Evolutionary conservation across 2,113 vertebrate genomes (phyloP).

Genomic region (Nettapus auritus): DNA sequence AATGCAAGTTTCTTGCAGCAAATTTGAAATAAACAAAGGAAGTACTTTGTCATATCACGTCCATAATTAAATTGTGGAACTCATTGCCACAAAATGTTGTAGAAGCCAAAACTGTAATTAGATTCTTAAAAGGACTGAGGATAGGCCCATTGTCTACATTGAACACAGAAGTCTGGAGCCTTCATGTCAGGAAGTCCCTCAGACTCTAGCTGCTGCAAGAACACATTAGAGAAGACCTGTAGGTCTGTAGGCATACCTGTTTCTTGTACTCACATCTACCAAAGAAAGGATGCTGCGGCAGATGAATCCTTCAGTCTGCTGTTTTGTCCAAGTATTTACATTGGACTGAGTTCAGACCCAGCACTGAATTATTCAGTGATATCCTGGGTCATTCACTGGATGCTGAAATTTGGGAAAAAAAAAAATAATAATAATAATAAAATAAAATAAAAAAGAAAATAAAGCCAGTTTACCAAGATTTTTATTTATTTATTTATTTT

Average conservation of each 20-base stretch:
- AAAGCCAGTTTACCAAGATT: background rate
- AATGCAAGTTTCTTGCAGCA: background rate
- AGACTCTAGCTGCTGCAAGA: background rate
- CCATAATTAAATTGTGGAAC: slow-evolving; percentile 31
- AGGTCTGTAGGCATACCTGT: background rate
- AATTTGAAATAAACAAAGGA: slow-evolving; percentile 23
- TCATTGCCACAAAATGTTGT: background rate
- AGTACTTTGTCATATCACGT: background rate
- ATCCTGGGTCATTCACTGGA: background rate
- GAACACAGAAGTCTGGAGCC: slow-evolving; percentile 26
- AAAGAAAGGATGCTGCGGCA: background rate
- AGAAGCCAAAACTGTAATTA: slow-evolving; percentile 40
- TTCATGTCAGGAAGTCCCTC: background rate
- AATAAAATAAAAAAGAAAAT: background rate
- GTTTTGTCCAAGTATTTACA: background rate
- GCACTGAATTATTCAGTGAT: background rate
- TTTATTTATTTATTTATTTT: too few species aligned
- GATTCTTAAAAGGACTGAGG: slow-evolving; percentile 6
- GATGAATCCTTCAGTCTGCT: background rate
- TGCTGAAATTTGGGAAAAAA: background rate
- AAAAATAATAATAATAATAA: background rate
- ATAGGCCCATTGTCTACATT: background rate
- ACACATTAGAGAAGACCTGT: background rate
- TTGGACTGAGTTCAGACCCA: background rate
- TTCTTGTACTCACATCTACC: background rate